phyloP scores from a whole-genome alignment of 2,888 invertebrate species.

The Diarsia mendica region DNA sequence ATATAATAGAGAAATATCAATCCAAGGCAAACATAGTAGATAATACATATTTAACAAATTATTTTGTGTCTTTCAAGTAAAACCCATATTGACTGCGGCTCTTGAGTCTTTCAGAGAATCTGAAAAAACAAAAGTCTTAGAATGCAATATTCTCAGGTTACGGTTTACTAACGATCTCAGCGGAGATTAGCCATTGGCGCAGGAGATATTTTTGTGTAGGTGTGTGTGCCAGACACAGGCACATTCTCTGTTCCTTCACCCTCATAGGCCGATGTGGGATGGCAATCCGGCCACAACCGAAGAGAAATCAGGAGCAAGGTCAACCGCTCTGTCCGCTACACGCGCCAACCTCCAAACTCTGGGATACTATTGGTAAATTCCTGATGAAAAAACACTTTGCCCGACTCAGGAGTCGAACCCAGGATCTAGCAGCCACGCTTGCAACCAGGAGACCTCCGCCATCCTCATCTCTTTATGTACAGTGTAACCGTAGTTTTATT shows the following conservation, averaged over 20 bases:
- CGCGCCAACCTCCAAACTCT: not conserved
- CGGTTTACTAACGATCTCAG: not conserved
- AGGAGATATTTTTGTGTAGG: not conserved
- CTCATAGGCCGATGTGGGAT: not conserved
- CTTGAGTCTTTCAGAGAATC: constrained; percentile 17
- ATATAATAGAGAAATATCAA: not conserved
- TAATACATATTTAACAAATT: not conserved
- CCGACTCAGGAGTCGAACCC: not conserved
- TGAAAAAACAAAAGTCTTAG: constrained; percentile 21
- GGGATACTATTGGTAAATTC: not conserved
- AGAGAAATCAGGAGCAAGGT: not conserved
- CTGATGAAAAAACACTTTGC: not conserved
- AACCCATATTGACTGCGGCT: constrained; percentile 7
- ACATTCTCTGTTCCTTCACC: not conserved
- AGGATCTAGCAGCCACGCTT: not conserved
- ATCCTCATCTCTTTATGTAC: not conserved
- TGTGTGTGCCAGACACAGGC: not conserved
- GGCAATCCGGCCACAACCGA: not conserved
- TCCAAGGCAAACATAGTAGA: not conserved
- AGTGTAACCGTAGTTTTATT: not conserved
- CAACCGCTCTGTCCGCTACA: not conserved
- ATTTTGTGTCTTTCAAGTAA: constrained; percentile 3
- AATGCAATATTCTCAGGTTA: not conserved
- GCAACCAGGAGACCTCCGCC: not conserved
- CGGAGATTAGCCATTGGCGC: not conserved